A percentile compares a stretch with the other conserved stretches of the same genome.
These are phyloP conservation scores for Pteruthius melanotis DNA, from an alignment of 2,113 vertebrate genomes.

Conservation along the genomic window DNA sequence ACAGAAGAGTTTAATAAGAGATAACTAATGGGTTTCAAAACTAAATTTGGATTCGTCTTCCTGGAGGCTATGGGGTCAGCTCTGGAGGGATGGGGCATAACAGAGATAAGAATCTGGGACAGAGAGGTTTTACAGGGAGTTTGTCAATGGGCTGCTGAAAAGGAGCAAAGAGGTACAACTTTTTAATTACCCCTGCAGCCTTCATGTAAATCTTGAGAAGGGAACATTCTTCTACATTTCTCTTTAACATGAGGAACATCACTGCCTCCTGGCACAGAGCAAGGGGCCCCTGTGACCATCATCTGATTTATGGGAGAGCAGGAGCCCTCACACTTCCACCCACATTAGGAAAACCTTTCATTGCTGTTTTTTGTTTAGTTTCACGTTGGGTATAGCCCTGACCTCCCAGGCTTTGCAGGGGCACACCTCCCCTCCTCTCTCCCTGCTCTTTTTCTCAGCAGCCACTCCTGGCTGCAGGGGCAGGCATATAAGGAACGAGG, in stretches of 20 bases:
- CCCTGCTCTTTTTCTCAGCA: background rate
- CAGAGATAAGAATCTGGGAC: background rate
- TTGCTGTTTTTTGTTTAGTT: background rate
- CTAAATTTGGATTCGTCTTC: background rate
- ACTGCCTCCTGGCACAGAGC: background rate
- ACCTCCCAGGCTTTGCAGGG: background rate
- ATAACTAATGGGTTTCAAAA: constrained; percentile 29
- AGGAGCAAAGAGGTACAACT: background rate
- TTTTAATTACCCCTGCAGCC: background rate
- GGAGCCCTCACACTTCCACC: background rate
- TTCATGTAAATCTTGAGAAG: background rate
- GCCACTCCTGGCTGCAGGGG: background rate
- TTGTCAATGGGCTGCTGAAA: background rate
- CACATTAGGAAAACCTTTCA: background rate
- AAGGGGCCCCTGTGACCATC: background rate
- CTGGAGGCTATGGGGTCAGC: background rate
- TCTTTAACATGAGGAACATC: background rate
- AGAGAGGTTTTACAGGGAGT: background rate
- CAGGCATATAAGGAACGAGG: background rate
- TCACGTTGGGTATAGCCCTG: background rate
- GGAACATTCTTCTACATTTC: background rate
- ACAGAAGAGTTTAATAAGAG: constrained; percentile 25
- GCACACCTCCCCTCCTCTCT: background rate
- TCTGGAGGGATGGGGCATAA: background rate
- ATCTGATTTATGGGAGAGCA: background rate